These are phyloP conservation scores for Caradrina clavipalpis DNA, from an alignment of 2,888 invertebrate genomes.

Conservation along the genomic window DNA sequence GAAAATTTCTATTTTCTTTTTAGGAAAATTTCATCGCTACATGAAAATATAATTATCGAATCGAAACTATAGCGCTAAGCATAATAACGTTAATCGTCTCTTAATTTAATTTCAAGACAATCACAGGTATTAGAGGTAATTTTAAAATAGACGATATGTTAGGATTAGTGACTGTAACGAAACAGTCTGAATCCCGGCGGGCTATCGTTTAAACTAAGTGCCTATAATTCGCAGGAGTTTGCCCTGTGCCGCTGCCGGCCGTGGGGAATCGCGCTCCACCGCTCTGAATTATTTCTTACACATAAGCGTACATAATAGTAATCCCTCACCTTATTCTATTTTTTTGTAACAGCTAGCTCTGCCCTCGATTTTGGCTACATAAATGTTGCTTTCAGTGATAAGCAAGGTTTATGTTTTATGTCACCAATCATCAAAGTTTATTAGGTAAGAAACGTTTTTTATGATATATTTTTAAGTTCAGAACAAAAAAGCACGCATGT, in stretches of 20 bases:
- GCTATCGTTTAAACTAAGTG: slow-evolving; percentile 88
- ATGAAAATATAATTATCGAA: slow-evolving; percentile 12
- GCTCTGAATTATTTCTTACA: slow-evolving; percentile 82
- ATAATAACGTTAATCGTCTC: neutral
- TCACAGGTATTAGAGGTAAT: slow-evolving; percentile 37
- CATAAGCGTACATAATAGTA: slow-evolving; percentile 53
- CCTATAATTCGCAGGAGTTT: slow-evolving; percentile 88
- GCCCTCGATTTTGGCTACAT: neutral
- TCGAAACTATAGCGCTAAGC: neutral
- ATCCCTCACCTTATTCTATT: slow-evolving; percentile 45
- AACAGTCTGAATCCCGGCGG: slow-evolving; percentile 79
- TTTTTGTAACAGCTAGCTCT: slow-evolving; percentile 24
- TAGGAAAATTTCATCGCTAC: slow-evolving; percentile 1
- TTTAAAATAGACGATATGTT: slow-evolving; percentile 55
- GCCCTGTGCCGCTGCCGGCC: slow-evolving; percentile 77
- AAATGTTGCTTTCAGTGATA: slow-evolving; percentile 16
- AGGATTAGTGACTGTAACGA: slow-evolving; percentile 78
- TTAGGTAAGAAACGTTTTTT: no score
- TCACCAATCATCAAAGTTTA: neutral
- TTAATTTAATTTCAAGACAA: slow-evolving; percentile 2
- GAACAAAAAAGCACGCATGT: no score
- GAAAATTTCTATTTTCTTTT: neutral
- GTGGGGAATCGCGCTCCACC: slow-evolving; percentile 80
- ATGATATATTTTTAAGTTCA: no score
- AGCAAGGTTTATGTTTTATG: slow-evolving; percentile 13